Base-by-base conservation (phyloP, 2,113 vertebrate genomes). In the Myocastor coypus region DNA sequence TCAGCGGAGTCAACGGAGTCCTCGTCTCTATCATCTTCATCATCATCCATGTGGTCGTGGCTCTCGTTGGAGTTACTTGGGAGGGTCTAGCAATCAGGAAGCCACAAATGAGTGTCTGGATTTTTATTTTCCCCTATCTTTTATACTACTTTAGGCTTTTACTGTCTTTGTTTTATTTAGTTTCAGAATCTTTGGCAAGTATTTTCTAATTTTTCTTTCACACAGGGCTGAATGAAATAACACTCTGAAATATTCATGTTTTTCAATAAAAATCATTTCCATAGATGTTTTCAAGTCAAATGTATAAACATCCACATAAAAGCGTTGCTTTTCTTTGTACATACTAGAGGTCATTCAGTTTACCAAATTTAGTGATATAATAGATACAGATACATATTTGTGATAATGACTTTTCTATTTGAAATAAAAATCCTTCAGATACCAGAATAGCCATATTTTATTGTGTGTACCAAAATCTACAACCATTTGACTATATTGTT, bases 41-140 rank as follows among this genome's bases (percentile, higher is more conserved):
- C 94, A 2, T 97, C 83, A 0, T 97, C 96, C 46, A 9, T 73
- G 55, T 84, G 87, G 61, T 97, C 97, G 5, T 94, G 94, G 75
- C 96, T 97, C 92, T 99, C 98, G 0, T 84, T 97, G 85, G 98
- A 98, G 80, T 94, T 96, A 89, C 98, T 98, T 50, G 97, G 96
- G 34, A 98, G 83, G 40, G 82, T 96, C 98, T 99, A 66, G 93
- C 98, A 97, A 92, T 83, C 20, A 97, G 87, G 78, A 90, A 5
- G 16, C 34, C 52, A 80, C 40, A 55, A 94, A 73, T 50, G 94
- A 30, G 55, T 3, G 4, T 30, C 32, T 46, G 19, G 5, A 19
- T 63, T 91, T 34, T 93, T 57, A 59, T 34, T 59, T 92, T 69
- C 19, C 52, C 59, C 89, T 73, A 69, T 9, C 1, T 32, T 95